Evolutionary conservation across 2,113 vertebrate species (phyloP).

Genomic region (Pseudopipra pipra): DNA sequence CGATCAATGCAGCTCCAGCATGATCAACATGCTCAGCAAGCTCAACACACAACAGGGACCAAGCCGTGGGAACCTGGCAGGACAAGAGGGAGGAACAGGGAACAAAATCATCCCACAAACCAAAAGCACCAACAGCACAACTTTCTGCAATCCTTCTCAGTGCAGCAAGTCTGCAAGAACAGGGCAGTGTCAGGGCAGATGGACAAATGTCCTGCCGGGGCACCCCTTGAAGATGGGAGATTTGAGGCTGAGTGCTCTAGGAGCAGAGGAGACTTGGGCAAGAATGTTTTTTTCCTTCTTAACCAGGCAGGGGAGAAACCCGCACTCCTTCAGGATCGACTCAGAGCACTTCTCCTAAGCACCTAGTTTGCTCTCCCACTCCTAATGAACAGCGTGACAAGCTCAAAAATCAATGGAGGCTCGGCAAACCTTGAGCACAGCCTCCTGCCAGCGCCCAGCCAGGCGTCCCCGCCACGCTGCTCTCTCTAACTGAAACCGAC

Average conservation of each 20-base stretch:
- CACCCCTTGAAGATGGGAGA: neutral
- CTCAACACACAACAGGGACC: neutral
- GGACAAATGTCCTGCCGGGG: neutral
- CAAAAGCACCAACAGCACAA: neutral
- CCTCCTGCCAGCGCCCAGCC: neutral
- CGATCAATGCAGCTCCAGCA: neutral
- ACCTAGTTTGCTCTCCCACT: neutral
- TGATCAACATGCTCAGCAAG: neutral
- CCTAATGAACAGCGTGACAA: conserved; percentile 25
- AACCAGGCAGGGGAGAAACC: neutral
- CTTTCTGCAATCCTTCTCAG: neutral
- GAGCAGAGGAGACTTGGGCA: neutral
- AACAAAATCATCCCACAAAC: neutral
- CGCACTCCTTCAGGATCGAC: neutral
- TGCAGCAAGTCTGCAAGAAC: neutral
- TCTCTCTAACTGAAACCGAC: conserved; percentile 47
- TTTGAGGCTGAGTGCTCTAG: neutral
- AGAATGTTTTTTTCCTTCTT: neutral
- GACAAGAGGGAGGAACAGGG: neutral
- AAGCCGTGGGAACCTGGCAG: neutral
- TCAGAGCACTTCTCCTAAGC: neutral
- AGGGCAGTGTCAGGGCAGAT: neutral
- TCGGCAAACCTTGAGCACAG: neutral
- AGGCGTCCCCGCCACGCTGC: neutral
- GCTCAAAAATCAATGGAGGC: conserved; percentile 50